Conservation (phyloP, 2,888 invertebrate species). For the Sericinus montela region DNA sequence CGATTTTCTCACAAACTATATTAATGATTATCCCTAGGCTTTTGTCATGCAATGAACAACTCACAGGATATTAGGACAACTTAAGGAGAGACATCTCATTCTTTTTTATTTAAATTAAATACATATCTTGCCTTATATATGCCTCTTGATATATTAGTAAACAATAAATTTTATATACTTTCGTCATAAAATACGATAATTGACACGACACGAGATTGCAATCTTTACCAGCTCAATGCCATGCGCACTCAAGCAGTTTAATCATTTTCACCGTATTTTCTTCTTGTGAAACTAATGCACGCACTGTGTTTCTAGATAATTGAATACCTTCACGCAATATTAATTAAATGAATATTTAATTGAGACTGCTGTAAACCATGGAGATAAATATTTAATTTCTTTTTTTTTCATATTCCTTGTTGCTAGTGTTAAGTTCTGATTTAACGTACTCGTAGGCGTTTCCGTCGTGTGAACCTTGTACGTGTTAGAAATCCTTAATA, state of each 20-base stretch:
- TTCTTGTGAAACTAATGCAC: slow-evolving; percentile 68
- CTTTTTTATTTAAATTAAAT: too few species aligned
- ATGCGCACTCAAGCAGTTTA: slow-evolving; percentile 56
- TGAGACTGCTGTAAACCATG: slow-evolving; percentile 21
- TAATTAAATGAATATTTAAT: slow-evolving; percentile 52
- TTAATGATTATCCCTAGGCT: too few species aligned
- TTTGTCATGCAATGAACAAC: too few species aligned
- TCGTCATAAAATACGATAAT: slow-evolving; percentile 5
- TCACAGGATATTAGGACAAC: too few species aligned
- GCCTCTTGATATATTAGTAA: background rate
- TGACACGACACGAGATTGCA: slow-evolving; percentile 8
- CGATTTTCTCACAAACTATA: too few species aligned
- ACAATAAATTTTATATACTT: background rate
- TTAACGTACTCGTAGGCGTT: slow-evolving; percentile 22
- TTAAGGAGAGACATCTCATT: too few species aligned
- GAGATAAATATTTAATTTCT: background rate
- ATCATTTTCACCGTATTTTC: slow-evolving; percentile 69
- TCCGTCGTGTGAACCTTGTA: slow-evolving; percentile 62
- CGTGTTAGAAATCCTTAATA: slow-evolving; percentile 66
- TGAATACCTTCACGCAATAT: slow-evolving; percentile 71
- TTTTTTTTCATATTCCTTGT: background rate
- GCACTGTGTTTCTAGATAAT: slow-evolving; percentile 51
- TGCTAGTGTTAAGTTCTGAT: background rate
- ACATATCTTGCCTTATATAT: too few species aligned
- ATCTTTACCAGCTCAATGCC: slow-evolving; percentile 19